Evolutionary conservation across 2,888 invertebrate genomes (phyloP).

Genomic region (Agrochola circellaris): DNA sequence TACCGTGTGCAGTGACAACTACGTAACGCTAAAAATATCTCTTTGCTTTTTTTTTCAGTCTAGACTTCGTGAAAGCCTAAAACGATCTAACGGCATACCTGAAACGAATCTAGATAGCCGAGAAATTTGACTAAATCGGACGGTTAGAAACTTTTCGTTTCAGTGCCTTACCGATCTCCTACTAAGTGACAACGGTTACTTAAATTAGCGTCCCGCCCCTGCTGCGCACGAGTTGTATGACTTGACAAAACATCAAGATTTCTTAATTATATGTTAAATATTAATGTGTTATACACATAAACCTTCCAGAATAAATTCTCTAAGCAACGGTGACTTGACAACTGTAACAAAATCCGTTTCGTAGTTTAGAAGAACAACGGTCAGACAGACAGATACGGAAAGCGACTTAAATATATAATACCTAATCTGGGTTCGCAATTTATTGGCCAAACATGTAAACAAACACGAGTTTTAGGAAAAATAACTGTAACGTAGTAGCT

Average conservation of each 20-base stretch:
- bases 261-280: not conserved
- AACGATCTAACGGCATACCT: slow-evolving; percentile 55
- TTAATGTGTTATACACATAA: not conserved
- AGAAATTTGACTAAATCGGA: slow-evolving; percentile 66
- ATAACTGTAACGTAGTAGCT: too few species aligned
- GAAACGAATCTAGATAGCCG: slow-evolving; percentile 52
- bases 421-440: too few species aligned
- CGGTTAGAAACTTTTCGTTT: slow-evolving; percentile 66
- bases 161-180: slow-evolving; percentile 59
- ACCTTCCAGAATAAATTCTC: not conserved
- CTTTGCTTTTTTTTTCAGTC: slow-evolving; percentile 14
- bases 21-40: not conserved
- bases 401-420: too few species aligned
- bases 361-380: not conserved
- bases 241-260: not conserved
- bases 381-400: not conserved
- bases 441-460: too few species aligned
- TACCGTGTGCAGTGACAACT: not conserved
- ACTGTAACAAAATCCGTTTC: too few species aligned
- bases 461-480: too few species aligned
- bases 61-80: slow-evolving; percentile 54
- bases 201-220: not conserved
- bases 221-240: not conserved
- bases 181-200: slow-evolving; percentile 38
- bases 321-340: too few species aligned